Evolutionary conservation across 2,113 vertebrate species (phyloP).

Genomic region (Ameiurus melas): DNA sequence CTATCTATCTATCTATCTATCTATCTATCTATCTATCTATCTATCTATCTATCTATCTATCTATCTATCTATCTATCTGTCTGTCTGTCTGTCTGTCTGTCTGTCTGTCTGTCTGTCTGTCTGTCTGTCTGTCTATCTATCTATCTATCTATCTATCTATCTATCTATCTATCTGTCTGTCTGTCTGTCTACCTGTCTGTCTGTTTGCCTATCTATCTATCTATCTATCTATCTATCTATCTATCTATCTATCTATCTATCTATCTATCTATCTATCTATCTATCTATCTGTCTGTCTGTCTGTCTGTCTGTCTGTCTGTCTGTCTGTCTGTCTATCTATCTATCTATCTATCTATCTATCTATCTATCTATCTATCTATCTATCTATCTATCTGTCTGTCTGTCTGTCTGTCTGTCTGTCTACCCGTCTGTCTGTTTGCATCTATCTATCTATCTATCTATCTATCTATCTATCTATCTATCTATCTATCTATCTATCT

Average conservation of each 20-base stretch:
- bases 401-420: too few species aligned
- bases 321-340: neutral
- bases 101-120: neutral
- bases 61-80: neutral
- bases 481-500: too few species aligned
- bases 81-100: neutral
- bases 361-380: too few species aligned
- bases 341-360: too few species aligned
- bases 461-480: too few species aligned
- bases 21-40: neutral
- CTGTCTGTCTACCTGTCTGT: neutral
- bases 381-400: too few species aligned
- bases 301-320: too few species aligned
- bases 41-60: neutral
- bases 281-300: neutral
- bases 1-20: neutral
- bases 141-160: neutral
- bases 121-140: neutral
- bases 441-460: too few species aligned
- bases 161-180: neutral
- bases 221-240: neutral
- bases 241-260: neutral
- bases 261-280: neutral
- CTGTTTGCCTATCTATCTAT: neutral
- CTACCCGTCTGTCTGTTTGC: too few species aligned